phyloP scores from a whole-genome alignment of 2,888 invertebrate species.

The Pycnomerus fuliginosus region DNA sequence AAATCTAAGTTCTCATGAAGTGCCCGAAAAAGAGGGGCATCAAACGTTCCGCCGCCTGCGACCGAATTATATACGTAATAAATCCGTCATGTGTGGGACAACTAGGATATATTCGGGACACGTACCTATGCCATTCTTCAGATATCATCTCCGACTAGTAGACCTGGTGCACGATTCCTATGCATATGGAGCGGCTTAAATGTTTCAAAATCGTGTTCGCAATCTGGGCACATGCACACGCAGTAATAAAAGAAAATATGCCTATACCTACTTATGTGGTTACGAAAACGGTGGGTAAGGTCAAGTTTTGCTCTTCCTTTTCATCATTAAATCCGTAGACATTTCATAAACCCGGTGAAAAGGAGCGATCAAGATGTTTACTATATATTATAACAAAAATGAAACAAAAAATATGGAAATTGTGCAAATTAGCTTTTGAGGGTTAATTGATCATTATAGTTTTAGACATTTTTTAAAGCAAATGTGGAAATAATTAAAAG shows the following conservation, averaged over 20 bases:
- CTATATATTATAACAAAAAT: no score
- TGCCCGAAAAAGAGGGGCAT: constrained; percentile 26
- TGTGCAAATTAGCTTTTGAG: no score
- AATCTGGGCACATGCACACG: no score
- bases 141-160: constrained; percentile 27
- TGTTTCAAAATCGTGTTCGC: constrained; percentile 15
- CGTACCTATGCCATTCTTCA: constrained; percentile 30
- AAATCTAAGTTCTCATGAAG: constrained; percentile 29
- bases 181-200: constrained; percentile 17
- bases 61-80: constrained; percentile 32
- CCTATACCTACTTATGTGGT: not conserved
- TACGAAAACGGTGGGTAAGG: not conserved
- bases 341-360: no score
- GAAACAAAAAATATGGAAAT: no score
- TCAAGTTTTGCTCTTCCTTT: no score
- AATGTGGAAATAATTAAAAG: no score
- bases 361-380: no score
- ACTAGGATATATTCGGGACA: constrained; percentile 35
- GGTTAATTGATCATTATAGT: no score
- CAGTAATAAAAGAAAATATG: no score
- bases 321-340: no score
- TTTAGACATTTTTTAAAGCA: no score
- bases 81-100: constrained; percentile 38
- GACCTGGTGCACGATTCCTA: constrained; percentile 18
- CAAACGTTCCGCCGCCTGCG: constrained; percentile 32